Base-by-base conservation (phyloP, 2,888 invertebrate genomes). In the Patella ulyssiponensis region DNA sequence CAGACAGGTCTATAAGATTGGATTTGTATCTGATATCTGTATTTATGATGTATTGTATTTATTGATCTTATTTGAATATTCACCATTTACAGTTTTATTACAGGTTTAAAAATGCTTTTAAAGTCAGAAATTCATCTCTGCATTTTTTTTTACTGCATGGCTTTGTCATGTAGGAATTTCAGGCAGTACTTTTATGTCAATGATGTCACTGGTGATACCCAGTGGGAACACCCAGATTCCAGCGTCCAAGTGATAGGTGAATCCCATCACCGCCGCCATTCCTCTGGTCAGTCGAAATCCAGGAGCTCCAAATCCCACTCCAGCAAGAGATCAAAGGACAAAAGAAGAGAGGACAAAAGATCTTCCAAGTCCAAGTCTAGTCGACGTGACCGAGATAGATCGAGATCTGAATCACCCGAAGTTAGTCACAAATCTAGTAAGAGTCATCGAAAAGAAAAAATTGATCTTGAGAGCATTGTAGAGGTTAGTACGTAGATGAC, bases 121-220 rank as follows among this genome's bases (percentile, higher is more conserved):
- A 74, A 20, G 14, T 69, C 69, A 74, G 56, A 56, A 73, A 76
- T 75, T 75, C 52, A 76, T 79, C 75, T 74, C 27, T 74, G 64
- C 75, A 53, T 77, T 73, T 82, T 83, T 79, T 74, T 81, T 81
- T 81, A 81, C 78, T 33, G 80, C 74, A 73, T 71, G 71, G 78
- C 84, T 82, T 80, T 69, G 78, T 85, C 84, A 80, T 79, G 91
- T 93, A 94, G 94, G 92, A 92, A 93, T 86, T 93, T 94, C 93
- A 94, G 94, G 92, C 93, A 94, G 85, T 95, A 95, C 92, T 94
- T 93, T 93, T 95, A 95, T 92, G 93, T 93, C 89, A 94, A 95
- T 90, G 90, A 92, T 81, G 88, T 90, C 81, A 94, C 93, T 51
- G 94, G 94, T 56, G 93, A 93, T 81, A 93, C 94, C 73, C 94